Evolutionary conservation across 2,797 vertebrate species (phyloP), one percentile per base, ranked within the genome.

Genomic region (Lutjanus campechanus): DNA sequence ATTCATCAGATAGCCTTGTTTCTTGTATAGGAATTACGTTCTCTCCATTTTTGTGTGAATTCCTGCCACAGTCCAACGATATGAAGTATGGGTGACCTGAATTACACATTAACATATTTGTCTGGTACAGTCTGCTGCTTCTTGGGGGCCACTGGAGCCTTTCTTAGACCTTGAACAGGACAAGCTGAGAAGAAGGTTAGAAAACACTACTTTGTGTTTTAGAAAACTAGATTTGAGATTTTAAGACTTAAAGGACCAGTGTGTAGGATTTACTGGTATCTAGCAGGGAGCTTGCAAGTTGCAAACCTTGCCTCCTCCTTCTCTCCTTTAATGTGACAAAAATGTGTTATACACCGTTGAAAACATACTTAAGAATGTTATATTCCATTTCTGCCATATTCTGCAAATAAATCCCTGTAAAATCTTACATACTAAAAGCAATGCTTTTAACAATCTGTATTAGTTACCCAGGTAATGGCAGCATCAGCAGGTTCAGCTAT

Each of bases 91-190:
- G 44, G 11, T 54, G 11, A 76, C 68, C n/a, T 25, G 41, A 44
- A 22, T 17, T 59, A 55, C 22, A 16, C 25, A 67, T 40, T 53
- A 69, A 56, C 51, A 29, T 22, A 46, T 53, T 58, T 83, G 47
- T 54, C 43, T 40, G 44, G 19, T 59, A 41, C 54, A 29, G 17
- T 9, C 25, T 53, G 60, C 10, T 17, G 60, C 10, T 17, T 49
- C 60, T 29, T 36, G 22, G 11, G 2, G 22, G 3, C 9, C 11
- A 61, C 44, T 64, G 2, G 17, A 16, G 36, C 9, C 19, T 54
- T 69, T 76, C 11, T 59, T 50, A 81, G 53, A 10, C 15, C 29
- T 19, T 47, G 13, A 55, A 54, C 40, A 54, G 46, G 44, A 77
- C 44, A 47, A 61, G 8, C 7, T 17, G 59, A 65, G 11, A 54